Evolutionary conservation across 2,888 invertebrate genomes (phyloP).

Genomic region (Drosophila pseudotalamancana): DNA sequence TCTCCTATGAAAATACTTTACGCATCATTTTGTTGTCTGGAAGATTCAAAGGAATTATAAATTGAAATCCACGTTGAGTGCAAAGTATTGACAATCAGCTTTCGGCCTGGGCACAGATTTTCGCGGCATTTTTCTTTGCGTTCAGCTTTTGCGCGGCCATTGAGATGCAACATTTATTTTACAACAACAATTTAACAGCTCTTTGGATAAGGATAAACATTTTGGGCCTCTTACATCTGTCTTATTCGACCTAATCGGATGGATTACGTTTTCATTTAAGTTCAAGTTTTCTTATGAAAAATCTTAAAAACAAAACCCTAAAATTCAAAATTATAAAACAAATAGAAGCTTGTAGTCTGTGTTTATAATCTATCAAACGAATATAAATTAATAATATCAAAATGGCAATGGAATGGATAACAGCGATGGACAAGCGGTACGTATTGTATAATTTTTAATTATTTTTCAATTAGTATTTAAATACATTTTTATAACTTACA

Average conservation of each 20-base stretch:
- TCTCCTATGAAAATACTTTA: slow-evolving; percentile 1
- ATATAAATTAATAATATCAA: slow-evolving; percentile 29
- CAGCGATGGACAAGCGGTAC: slow-evolving; percentile 86
- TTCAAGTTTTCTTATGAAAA: slow-evolving; percentile 10
- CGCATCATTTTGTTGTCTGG: slow-evolving; percentile 18
- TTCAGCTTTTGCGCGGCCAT: too few relatives aligned
- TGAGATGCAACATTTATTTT: slow-evolving; percentile 50
- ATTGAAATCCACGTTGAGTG: slow-evolving; percentile 43
- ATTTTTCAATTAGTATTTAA: neutral
- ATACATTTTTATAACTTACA: neutral
- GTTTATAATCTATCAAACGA: slow-evolving; percentile 1
- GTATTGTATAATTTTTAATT: slow-evolving; percentile 27
- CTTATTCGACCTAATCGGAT: slow-evolving; percentile 21
- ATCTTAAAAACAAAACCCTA: neutral
- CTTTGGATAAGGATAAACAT: slow-evolving; percentile 31
- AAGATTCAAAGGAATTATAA: slow-evolving; percentile 39
- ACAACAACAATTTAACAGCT: slow-evolving; percentile 20
- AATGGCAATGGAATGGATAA: slow-evolving; percentile 86
- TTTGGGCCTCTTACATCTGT: slow-evolving; percentile 36
- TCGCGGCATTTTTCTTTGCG: slow-evolving; percentile 37
- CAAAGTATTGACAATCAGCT: slow-evolving; percentile 42
- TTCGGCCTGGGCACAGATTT: slow-evolving; percentile 49
- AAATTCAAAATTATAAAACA: neutral
- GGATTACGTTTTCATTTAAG: slow-evolving; percentile 11
- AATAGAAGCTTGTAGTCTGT: neutral